Evolutionary conservation across 2,113 vertebrate genomes (phyloP).

Genomic region (Lynx canadensis): DNA sequence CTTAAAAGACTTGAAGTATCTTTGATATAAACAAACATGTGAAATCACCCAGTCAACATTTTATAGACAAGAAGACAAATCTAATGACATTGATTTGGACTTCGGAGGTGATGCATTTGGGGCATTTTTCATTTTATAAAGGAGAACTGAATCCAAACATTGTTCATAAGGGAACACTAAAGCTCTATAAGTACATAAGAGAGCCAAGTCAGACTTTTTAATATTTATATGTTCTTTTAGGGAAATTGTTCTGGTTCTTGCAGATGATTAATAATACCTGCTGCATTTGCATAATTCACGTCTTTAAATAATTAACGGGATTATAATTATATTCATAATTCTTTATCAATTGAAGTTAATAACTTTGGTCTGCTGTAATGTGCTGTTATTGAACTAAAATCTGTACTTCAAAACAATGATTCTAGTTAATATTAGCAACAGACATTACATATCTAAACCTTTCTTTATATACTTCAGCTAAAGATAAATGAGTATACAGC

Average conservation of each 20-base stretch:
- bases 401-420: constrained; percentile 15
- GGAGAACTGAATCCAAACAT: constrained; percentile 65
- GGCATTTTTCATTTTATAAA: constrained; percentile 65
- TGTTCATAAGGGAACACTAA: constrained; percentile 70
- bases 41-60: constrained; percentile 51
- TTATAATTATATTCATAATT: constrained; percentile 80
- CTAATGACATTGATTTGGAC: constrained; percentile 63
- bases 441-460: background rate
- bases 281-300: constrained; percentile 79
- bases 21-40: constrained; percentile 57
- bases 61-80: constrained; percentile 62
- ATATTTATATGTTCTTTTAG: constrained; percentile 79
- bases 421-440: constrained; percentile 44
- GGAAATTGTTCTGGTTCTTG: constrained; percentile 75
- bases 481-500: background rate
- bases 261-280: constrained; percentile 81
- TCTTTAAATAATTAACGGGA: constrained; percentile 80
- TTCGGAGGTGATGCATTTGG: constrained; percentile 60
- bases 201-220: constrained; percentile 74
- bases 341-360: constrained; percentile 76
- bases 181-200: constrained; percentile 61
- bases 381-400: constrained; percentile 50
- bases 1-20: constrained; percentile 26
- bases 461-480: background rate
- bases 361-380: constrained; percentile 32